Evolutionary conservation across 2,888 invertebrate species (phyloP).

Genomic region (Cheilosia vernalis): DNA sequence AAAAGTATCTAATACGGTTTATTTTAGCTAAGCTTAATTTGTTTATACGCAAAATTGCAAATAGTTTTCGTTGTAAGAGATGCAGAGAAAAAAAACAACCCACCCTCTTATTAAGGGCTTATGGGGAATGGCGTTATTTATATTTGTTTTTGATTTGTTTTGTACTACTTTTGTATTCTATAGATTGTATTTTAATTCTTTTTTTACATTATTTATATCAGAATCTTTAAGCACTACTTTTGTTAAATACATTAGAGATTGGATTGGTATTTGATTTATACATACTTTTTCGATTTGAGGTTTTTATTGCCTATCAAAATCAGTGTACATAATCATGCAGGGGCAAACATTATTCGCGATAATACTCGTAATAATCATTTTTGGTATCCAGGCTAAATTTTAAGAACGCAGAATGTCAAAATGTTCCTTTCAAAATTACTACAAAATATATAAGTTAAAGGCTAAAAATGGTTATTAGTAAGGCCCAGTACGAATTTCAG

Average conservation of each 20-base stretch:
- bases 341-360: neutral
- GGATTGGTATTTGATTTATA: constrained; percentile 27
- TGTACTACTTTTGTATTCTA: constrained; percentile 19
- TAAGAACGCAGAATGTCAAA: too few species aligned
- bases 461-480: too few species aligned
- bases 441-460: too few species aligned
- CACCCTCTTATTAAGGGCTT: constrained; percentile 68
- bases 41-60: constrained; percentile 49
- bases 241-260: constrained; percentile 19
- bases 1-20: constrained; percentile 62
- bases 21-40: constrained; percentile 47
- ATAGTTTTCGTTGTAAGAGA: constrained; percentile 35
- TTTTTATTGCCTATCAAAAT: constrained; percentile 22
- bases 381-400: too few species aligned
- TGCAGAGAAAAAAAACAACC: constrained; percentile 30
- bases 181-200: neutral
- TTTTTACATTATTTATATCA: neutral
- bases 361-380: too few species aligned
- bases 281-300: constrained; percentile 8
- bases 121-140: constrained; percentile 37
- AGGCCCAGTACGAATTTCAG: neutral
- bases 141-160: constrained; percentile 34
- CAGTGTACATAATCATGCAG: constrained; percentile 54
- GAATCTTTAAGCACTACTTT: neutral
- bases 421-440: too few species aligned